phyloP scores from a whole-genome alignment of 2,888 invertebrate genomes.

The Blastobasis adustella region DNA sequence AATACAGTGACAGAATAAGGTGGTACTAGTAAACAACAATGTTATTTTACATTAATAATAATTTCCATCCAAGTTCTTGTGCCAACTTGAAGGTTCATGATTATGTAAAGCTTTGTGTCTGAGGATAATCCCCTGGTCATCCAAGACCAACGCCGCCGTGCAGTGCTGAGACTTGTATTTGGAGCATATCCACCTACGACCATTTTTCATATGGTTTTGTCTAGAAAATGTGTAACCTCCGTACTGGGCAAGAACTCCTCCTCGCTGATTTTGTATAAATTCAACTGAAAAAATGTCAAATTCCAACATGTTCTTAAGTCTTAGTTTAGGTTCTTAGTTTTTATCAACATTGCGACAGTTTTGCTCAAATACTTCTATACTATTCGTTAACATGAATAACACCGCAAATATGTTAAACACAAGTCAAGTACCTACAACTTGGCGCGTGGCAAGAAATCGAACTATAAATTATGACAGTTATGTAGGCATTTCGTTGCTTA shows the following conservation, averaged over 20 bases:
- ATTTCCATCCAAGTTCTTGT: too few species aligned
- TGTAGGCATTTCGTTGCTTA: too few species aligned
- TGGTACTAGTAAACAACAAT: neutral
- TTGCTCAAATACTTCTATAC: too few species aligned
- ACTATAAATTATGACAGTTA: too few species aligned
- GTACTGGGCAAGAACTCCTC: constrained; percentile 18
- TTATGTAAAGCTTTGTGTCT: constrained; percentile 18
- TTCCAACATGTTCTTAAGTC: too few species aligned
- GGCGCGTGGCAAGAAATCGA: too few species aligned
- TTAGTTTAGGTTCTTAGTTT: too few species aligned
- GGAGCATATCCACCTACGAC: constrained; percentile 25
- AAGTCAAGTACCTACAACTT: too few species aligned
- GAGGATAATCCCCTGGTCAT: constrained; percentile 15
- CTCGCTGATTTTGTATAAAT: constrained; percentile 15
- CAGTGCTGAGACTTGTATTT: constrained; percentile 20
- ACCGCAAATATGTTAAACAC: too few species aligned
- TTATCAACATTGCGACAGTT: too few species aligned
- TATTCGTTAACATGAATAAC: too few species aligned
- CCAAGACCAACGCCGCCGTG: constrained; percentile 19
- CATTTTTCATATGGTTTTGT: constrained; percentile 18
- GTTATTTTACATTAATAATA: constrained; percentile 14
- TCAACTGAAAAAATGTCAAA: constrained; percentile 13
- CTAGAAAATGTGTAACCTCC: constrained; percentile 19
- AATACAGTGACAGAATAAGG: neutral
- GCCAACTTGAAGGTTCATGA: too few species aligned